These are phyloP conservation scores for Dinothrombium tinctorium DNA, from an alignment of 1,140 invertebrate genomes.

Conservation along the genomic window DNA sequence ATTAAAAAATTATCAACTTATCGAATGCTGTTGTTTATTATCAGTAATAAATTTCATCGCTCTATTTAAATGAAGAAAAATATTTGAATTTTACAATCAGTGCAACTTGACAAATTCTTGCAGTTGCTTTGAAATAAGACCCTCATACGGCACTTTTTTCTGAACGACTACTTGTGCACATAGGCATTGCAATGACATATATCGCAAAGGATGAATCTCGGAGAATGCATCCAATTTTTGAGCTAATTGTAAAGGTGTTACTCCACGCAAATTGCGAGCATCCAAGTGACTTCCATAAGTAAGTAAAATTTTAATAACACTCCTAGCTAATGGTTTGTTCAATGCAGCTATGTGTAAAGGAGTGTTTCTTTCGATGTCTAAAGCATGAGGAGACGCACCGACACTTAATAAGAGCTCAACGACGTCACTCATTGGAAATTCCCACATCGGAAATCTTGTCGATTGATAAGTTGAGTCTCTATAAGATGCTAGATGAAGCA, in stretches of 20 bases:
- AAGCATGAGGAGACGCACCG: conserved; percentile 49
- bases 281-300: conserved; percentile 61
- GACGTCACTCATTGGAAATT: conserved; percentile 45
- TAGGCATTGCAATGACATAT: conserved; percentile 50
- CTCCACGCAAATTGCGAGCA: conserved; percentile 47
- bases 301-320: conserved; percentile 41
- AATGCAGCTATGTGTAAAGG: conserved; percentile 48
- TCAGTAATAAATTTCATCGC: too few relatives aligned
- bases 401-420: conserved; percentile 50
- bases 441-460: conserved; percentile 41
- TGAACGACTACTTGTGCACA: conserved; percentile 46
- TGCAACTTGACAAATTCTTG: conserved; percentile 13
- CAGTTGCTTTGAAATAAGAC: conserved; percentile 27
- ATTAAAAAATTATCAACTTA: too few relatives aligned
- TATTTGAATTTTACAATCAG: too few relatives aligned
- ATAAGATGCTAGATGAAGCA: conserved; percentile 56
- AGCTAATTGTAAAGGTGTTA: conserved; percentile 43
- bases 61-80: too few relatives aligned
- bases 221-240: conserved; percentile 24
- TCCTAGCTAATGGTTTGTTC: conserved; percentile 24
- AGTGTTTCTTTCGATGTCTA: conserved; percentile 43
- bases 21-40: too few relatives aligned
- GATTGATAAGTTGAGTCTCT: conserved; percentile 24
- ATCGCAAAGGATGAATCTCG: conserved; percentile 48
- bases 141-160: conserved; percentile 32